A percentile compares a stretch with the other conserved stretches of the same genome.
Evolutionary conservation across 2,797 vertebrate species (phyloP).

Genomic region (Acrossocheilus wenchowensis): DNA sequence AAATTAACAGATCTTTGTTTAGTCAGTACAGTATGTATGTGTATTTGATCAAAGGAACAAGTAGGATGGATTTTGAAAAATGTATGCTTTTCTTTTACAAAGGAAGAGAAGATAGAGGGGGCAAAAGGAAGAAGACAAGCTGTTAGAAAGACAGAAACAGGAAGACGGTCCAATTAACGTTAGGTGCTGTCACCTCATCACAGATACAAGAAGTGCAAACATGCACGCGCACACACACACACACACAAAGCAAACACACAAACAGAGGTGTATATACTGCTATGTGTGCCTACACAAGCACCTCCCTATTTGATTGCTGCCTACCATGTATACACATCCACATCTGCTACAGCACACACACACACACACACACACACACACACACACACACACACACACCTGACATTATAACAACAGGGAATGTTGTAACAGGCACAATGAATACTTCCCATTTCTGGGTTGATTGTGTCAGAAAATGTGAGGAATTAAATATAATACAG

Average conservation of each 20-base stretch:
- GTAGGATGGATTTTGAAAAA: constrained; percentile 61
- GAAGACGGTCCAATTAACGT: constrained; percentile 63
- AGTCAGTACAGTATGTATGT: constrained; percentile 14
- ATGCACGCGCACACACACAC: constrained; percentile 11
- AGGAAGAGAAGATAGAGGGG: constrained; percentile 8
- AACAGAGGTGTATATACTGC: neutral
- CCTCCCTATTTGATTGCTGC: neutral
- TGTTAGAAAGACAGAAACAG: constrained; percentile 47
- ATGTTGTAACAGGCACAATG: neutral
- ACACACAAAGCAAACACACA: neutral
- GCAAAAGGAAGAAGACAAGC: constrained; percentile 46
- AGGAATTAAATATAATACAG: neutral
- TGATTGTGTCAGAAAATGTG: neutral
- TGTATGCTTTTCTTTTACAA: constrained; percentile 52
- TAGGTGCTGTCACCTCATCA: constrained; percentile 59
- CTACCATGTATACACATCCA: neutral
- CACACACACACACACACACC: neutral
- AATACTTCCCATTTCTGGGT: neutral
- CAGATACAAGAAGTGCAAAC: constrained; percentile 27
- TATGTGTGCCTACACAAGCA: constrained; percentile 3
- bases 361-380: neutral
- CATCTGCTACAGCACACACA: neutral
- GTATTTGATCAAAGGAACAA: constrained; percentile 59
- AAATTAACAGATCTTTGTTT: constrained; percentile 21
- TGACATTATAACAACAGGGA: neutral